A percentile compares a stretch with the other conserved stretches of the same genome.
Evolutionary conservation across 2,113 vertebrate genomes (phyloP).

Genomic region (Sphyrna mokarran): DNA sequence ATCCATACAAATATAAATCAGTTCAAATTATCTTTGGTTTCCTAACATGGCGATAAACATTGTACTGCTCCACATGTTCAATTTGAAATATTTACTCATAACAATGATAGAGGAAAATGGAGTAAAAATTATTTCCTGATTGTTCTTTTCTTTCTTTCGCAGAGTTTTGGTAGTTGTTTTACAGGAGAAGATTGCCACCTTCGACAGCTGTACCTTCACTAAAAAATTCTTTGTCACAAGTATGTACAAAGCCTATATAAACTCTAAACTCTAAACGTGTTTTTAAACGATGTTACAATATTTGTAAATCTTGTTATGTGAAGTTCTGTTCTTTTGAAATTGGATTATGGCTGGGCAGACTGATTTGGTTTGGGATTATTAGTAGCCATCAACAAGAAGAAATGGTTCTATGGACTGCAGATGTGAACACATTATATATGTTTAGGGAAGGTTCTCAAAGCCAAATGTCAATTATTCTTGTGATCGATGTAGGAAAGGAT

Average conservation of each 20-base stretch:
- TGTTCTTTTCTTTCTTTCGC: conserved; percentile 45
- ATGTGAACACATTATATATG: not conserved
- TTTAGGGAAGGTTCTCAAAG: not conserved
- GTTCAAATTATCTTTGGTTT: too few species aligned
- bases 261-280: not conserved
- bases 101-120: not conserved
- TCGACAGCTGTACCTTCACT: conserved; percentile 95
- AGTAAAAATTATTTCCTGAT: not conserved
- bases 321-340: not conserved
- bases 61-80: not conserved
- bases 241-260: conserved; percentile 53
- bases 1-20: too few species aligned
- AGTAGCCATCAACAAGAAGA: not conserved
- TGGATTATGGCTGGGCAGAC: not conserved
- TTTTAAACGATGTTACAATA: not conserved
- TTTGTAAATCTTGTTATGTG: not conserved
- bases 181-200: conserved; percentile 96
- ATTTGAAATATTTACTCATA: not conserved
- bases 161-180: conserved; percentile 91
- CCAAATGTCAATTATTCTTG: not conserved
- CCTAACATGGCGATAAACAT: not conserved
- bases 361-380: conserved; percentile 12
- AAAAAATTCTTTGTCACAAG: conserved; percentile 99
- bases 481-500: not conserved
- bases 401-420: not conserved